Evolutionary conservation across 2,888 invertebrate species (phyloP), one percentile per base, ranked within the genome.

Genomic region (Eupithecia vulgata): DNA sequence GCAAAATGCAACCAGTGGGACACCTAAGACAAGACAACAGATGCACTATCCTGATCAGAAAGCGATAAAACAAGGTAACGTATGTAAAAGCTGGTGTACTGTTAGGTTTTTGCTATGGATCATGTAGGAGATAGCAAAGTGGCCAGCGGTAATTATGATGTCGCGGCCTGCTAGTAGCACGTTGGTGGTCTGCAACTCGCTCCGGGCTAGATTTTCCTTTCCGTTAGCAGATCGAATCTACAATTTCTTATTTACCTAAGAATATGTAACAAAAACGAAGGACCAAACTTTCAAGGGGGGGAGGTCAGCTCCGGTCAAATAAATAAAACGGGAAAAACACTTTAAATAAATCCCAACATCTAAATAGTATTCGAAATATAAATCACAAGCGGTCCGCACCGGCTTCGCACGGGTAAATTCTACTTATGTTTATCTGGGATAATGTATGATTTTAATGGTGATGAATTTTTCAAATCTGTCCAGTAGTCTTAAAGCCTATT

Each of bases 141-240:
- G 77, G 80, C 72, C 78, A 68, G 74, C 80, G 80, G 77, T 85
- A 85, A 86, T 85, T 85, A 86, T 84, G 79, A 83, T 83, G 82
- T 83, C 78, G 81, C 77, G 81, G 73, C 76, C 79, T 80, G 80
- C 84, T 83, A 85, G 82, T 76, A 80, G 83, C 76, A 78, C 77
- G 82, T 81, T 81, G 86, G 86, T 86, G 86, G 86, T 86, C 86
- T 76, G 70, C 73, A 78, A 70, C 76, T 80, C 66, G 80, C 80
- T 81, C 40, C 74, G 71, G 76, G 80, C 80, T 66, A 70, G 73
- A 76, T 82, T 81, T 81, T 79, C 81, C 78, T 79, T 79, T 72
- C 76, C 75, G 40, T 68, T 64, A 37, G 37, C 35, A 64, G 40
- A 61, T 34, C 5, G 6, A 30, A 30, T 13, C 8, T 17, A 34